These are phyloP conservation scores for Sesamia inferens DNA, from an alignment of 2,888 invertebrate genomes.

Conservation along the genomic window DNA sequence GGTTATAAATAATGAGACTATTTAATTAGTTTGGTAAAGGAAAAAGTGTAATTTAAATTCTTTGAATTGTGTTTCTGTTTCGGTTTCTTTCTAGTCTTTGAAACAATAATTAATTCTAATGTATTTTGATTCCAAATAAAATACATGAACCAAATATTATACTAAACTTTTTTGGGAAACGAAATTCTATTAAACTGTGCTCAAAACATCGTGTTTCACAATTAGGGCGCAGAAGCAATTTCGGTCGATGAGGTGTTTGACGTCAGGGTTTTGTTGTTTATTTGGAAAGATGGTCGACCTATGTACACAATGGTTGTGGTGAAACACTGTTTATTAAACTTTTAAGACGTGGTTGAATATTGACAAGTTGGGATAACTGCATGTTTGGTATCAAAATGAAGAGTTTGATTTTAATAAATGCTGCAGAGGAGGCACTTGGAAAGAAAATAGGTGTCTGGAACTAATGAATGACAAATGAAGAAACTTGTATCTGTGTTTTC, in stretches of 20 bases:
- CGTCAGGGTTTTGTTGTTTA: conserved; percentile 21
- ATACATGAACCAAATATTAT: too few species aligned
- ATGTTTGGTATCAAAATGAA: conserved; percentile 9
- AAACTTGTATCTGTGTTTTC: neutral
- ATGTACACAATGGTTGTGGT: conserved; percentile 14
- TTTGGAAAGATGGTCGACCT: conserved; percentile 30
- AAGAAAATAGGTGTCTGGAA: neutral
- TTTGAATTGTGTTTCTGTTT: too few species aligned
- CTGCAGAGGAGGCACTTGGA: neutral
- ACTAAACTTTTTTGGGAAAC: too few species aligned
- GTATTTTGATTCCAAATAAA: too few species aligned
- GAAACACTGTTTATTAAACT: conserved; percentile 24
- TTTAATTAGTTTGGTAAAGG: too few species aligned
- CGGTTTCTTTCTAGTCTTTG: too few species aligned
- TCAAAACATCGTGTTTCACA: neutral
- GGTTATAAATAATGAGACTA: too few species aligned
- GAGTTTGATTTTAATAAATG: conserved; percentile 22
- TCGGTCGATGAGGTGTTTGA: conserved; percentile 12
- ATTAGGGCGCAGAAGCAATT: conserved; percentile 36
- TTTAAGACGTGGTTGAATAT: conserved; percentile 38
- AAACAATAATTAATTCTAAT: too few species aligned
- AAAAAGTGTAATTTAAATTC: too few species aligned
- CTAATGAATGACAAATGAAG: neutral
- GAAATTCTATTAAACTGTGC: too few species aligned
- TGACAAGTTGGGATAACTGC: conserved; percentile 19